Percentiles rank a stretch among this genome's conserved stretches.
These are phyloP conservation scores for Cremastinae sp. DNA, from an alignment of 2,888 invertebrate genomes.

Conservation along the genomic window DNA sequence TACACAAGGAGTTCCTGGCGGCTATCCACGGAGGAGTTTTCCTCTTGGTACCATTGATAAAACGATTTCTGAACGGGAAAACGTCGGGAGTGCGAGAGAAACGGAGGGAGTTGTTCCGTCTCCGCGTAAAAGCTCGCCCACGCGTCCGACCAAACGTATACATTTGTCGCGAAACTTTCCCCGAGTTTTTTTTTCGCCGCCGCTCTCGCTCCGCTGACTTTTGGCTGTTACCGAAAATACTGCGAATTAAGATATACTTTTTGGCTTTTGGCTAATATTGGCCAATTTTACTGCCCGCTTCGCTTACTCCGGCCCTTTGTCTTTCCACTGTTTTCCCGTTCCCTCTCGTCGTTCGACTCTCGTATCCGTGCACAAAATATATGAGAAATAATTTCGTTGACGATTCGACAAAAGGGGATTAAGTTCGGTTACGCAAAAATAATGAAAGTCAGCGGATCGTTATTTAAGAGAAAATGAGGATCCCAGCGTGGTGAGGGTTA, in stretches of 20 bases:
- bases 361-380: not conserved
- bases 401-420: not conserved
- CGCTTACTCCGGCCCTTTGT: constrained; percentile 1
- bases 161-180: constrained; percentile 37
- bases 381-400: not conserved
- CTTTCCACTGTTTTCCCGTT: not conserved
- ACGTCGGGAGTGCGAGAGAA: constrained; percentile 8
- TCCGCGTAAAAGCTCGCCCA: constrained; percentile 18
- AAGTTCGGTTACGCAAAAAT: not conserved
- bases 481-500: no score
- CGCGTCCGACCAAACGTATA: constrained; percentile 17
- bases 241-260: constrained; percentile 39
- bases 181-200: constrained; percentile 14
- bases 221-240: constrained; percentile 25
- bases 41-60: constrained; percentile 25
- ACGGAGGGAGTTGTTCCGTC: not conserved
- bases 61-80: constrained; percentile 8
- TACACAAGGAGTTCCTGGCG: not conserved
- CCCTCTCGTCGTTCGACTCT: not conserved
- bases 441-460: not conserved
- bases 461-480: no score
- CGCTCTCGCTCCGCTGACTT: not conserved
- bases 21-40: constrained; percentile 30
- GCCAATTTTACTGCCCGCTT: constrained; percentile 11
- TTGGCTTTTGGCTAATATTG: constrained; percentile 38